Conservation (phyloP, 2,888 invertebrate species). For the Platerodrilus igneus region DNA sequence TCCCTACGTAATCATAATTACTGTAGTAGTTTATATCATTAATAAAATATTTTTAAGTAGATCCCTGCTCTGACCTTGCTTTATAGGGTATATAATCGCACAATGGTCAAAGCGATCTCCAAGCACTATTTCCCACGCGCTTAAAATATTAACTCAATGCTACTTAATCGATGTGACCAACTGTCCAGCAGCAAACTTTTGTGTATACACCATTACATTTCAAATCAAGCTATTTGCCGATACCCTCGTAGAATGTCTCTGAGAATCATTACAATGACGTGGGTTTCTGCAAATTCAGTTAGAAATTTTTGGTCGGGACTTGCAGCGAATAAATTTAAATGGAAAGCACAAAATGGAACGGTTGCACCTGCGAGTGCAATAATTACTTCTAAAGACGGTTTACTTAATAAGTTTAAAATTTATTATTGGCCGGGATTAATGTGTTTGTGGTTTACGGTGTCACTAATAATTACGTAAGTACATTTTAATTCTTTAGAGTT, state of each 20-base stretch:
- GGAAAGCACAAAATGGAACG: slow-evolving; percentile 2
- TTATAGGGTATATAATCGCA: too few relatives aligned
- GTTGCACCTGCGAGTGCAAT: slow-evolving; percentile 2
- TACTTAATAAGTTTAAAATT: slow-evolving; percentile 11
- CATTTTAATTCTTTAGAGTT: too few relatives aligned
- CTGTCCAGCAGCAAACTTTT: slow-evolving; percentile 7
- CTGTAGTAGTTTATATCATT: too few relatives aligned
- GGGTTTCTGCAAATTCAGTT: slow-evolving; percentile 7
- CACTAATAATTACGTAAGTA: slow-evolving; percentile 28
- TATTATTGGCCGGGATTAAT: slow-evolving; percentile 20
- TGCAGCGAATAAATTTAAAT: slow-evolving; percentile 8
- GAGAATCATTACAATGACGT: slow-evolving; percentile 9
- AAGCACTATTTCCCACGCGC: slow-evolving; percentile 19
- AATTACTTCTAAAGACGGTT: slow-evolving; percentile 5
- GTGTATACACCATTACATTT: slow-evolving; percentile 10
- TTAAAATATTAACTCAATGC: slow-evolving; percentile 17
- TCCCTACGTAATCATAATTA: too few relatives aligned
- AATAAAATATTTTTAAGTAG: too few relatives aligned
- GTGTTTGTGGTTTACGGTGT: slow-evolving; percentile 20
- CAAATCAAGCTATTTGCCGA: too few relatives aligned
- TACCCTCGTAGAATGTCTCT: too few relatives aligned
- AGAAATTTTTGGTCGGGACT: slow-evolving; percentile 5
- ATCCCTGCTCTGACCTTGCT: too few relatives aligned
- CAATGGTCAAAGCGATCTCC: too few relatives aligned
- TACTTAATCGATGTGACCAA: slow-evolving; percentile 19